Base-by-base conservation (phyloP, 2,797 vertebrate genomes). In the Tarsius wallacei region DNA sequence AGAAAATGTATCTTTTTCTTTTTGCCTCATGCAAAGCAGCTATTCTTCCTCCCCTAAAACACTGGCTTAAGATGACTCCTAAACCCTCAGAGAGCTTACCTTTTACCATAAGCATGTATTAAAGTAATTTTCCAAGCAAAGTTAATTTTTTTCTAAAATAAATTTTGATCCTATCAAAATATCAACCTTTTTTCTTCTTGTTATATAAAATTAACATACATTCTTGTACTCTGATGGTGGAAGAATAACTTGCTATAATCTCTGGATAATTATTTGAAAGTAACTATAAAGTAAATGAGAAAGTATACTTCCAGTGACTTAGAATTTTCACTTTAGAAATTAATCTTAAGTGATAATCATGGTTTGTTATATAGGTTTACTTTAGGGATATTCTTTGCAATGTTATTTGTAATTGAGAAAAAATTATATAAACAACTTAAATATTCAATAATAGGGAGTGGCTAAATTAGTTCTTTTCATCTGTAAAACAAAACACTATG, bases 41-140 rank as follows among this genome's bases (percentile, higher is more conserved):
- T 84, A 33, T 36, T 64, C 28, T 26, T 2, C 26, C 19, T 47
- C 42, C 71, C n/a, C 12, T 66, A 9, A 81, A 55, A 31, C 12
- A 11, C 11, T 42, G 17, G 1, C 51, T 9, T 15, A 63, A 57
- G 42, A 55, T 84, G 70, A 42, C 47, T 49, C 21, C 1, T 63
- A 78, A 91, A 53, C 36, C 71, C 9, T 82, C 3, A n/a, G 26
- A n/a, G 14, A 36, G 13, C 17, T 93, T 85, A 77, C 6, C 4
- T 86, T 82, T 83, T 90, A 77, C 22, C 63, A 64, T 21, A 93
- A 90, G n/a, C 12, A 80, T 71, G 36, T 55, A 80, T 85, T 84
- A 63, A 83, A 90, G n/a, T 91, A 49, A 59, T 78, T 94, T 94
- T 61, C 61, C 42, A 85, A 85, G 88, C 16, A 81, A 86, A 95